phyloP scores from a whole-genome alignment of 2,888 invertebrate genomes.

The Trissolcus brochymenae region DNA sequence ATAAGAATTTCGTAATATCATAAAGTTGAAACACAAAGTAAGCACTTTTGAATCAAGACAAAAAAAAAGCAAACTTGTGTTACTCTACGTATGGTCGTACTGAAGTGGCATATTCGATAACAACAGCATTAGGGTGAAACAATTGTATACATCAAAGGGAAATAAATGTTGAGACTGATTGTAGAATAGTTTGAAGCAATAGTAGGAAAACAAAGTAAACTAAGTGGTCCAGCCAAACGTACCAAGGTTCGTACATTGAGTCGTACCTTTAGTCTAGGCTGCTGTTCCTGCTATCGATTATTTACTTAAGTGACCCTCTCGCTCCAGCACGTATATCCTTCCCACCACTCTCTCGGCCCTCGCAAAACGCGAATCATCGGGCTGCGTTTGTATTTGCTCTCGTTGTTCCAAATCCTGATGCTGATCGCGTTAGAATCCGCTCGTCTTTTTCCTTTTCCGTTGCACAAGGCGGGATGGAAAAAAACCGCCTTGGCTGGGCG shows the following conservation, averaged over 20 bases:
- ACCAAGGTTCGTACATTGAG: slow-evolving; percentile 38
- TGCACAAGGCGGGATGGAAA: slow-evolving; percentile 16
- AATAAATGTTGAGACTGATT: slow-evolving; percentile 24
- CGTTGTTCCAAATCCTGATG: slow-evolving; percentile 55
- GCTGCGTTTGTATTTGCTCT: slow-evolving; percentile 50
- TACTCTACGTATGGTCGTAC: neutral
- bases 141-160: slow-evolving; percentile 9
- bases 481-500: slow-evolving; percentile 30
- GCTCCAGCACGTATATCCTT: slow-evolving; percentile 55
- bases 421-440: slow-evolving; percentile 60
- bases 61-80: neutral
- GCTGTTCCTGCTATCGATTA: slow-evolving; percentile 65
- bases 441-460: slow-evolving; percentile 32
- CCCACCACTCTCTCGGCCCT: slow-evolving; percentile 37
- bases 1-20: slow-evolving; percentile 1
- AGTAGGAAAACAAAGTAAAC: slow-evolving; percentile 17
- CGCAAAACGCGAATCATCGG: slow-evolving; percentile 36
- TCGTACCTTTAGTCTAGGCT: slow-evolving; percentile 63
- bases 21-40: neutral
- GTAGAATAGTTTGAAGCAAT: slow-evolving; percentile 26
- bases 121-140: too few relatives aligned
- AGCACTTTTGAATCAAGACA: neutral
- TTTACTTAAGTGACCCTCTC: slow-evolving; percentile 63
- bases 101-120: neutral
- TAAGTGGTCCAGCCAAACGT: slow-evolving; percentile 27